Evolutionary conservation across 2,888 invertebrate genomes (phyloP), one percentile per base, ranked within the genome.

Genomic region (Heteropelma amictum): DNA sequence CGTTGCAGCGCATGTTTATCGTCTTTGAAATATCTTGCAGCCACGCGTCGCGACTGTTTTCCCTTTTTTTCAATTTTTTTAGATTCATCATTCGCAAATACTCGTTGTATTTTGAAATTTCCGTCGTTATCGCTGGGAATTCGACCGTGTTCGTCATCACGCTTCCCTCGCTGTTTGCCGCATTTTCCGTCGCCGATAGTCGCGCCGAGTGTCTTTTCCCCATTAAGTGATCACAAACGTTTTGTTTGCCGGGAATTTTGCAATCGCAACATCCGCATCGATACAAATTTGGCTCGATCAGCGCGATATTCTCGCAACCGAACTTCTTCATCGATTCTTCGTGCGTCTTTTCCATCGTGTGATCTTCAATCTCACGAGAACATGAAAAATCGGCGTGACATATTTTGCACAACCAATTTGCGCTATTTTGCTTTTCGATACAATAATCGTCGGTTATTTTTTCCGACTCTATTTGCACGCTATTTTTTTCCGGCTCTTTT

Each of bases 191-290:
- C 7, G 35, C 54, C 17, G 54, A 17, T 6, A n/a, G 12, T 21
- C 54, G 21, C 4, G 35, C 33, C 5, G 35, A 17, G 19, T 54
- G 54, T 35, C 35, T 19, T 21, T 6, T 35, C 3, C 54, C 54
- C 21, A 10, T 5, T n/a, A 54, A 35, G 33, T 54, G 54, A 4
- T 21, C n/a, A 3, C 30, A 21, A 33, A 54, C 54, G 21, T 54
- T 54, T n/a, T 12, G 40, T 14, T 2, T 19, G n/a, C 65, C 65
- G 12, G 45, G 12, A 21, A 72, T 67, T 2, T 28, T 7, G 19
- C 65, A 67, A 5, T 53, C 21, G 60, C 72, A 72, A 17, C 60
- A 72, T 7, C 5, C 21, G 33, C 72, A 72, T 6, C 10, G 10
- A 12, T 58, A 72, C 26, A 28, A 6, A 14, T 10, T 12, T n/a